Conservation (phyloP, 2,888 invertebrate genomes). For the Diploptera punctata region DNA sequence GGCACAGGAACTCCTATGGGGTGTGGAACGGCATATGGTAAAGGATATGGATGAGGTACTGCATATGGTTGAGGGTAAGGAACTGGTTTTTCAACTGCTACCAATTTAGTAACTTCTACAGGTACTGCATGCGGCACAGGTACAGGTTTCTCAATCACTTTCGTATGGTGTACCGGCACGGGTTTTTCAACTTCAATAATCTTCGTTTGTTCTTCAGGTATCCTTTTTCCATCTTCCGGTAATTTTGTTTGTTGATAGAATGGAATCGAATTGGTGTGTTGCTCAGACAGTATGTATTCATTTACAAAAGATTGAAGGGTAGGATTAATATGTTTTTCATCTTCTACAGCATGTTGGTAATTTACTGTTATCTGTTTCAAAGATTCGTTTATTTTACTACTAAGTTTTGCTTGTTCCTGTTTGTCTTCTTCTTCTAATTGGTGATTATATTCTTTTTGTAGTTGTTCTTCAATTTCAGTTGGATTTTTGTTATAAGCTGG, state of each 20-base stretch:
- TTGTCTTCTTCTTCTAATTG: conserved; percentile 32
- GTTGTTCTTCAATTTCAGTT: conserved; percentile 25
- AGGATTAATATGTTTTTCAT: not conserved
- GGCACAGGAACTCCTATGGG: conserved; percentile 41
- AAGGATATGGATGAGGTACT: conserved; percentile 56
- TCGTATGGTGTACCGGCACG: conserved; percentile 31
- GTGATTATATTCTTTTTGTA: conserved; percentile 26
- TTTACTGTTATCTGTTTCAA: conserved; percentile 1
- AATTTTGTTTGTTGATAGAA: not conserved
- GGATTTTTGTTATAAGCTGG: not conserved
- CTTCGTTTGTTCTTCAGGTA: conserved; percentile 24
- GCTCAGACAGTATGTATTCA: not conserved
- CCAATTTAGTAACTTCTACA: conserved; percentile 48
- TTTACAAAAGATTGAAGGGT: not conserved
- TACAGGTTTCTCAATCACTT: conserved; percentile 46
- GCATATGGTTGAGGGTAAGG: conserved; percentile 57
- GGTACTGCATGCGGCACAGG: conserved; percentile 52
- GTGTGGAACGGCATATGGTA: conserved; percentile 48
- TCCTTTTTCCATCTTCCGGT: conserved; percentile 13
- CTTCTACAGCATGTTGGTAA: not conserved
- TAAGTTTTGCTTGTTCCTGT: conserved; percentile 24
- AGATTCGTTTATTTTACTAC: not conserved
- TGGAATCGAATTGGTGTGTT: not conserved
- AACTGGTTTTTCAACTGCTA: conserved; percentile 53
- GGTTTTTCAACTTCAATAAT: conserved; percentile 39